Percentiles rank a stretch among this genome's conserved stretches.
phyloP scores from a whole-genome alignment of 2,888 invertebrate genomes.

The Mythimna lalbum region DNA sequence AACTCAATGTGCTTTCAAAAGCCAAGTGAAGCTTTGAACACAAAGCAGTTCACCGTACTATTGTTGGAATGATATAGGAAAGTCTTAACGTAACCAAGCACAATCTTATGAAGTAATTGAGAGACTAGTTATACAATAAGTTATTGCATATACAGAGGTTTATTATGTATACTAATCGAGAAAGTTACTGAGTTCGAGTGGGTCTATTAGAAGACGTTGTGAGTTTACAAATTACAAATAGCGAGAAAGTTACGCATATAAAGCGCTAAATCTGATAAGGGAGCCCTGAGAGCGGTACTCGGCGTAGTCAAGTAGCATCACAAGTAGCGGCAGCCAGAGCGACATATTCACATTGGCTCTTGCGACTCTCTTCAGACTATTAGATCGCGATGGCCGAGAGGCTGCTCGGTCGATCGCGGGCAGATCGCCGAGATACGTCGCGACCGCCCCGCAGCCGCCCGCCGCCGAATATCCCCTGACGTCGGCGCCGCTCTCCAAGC shows the following conservation, averaged over 20 bases:
- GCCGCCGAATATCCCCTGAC: constrained; percentile 69
- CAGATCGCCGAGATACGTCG: constrained; percentile 84
- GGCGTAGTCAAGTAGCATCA: constrained; percentile 63
- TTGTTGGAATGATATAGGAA: constrained; percentile 48
- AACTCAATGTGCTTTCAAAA: constrained; percentile 38
- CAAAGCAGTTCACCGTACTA: constrained; percentile 33
- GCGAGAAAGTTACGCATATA: constrained; percentile 66
- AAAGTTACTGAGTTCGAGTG: constrained; percentile 4
- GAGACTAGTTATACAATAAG: constrained; percentile 8
- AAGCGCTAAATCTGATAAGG: constrained; percentile 69
- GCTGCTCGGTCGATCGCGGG: constrained; percentile 75
- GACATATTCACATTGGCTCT: constrained; percentile 73
- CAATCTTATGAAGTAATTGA: constrained; percentile 16
- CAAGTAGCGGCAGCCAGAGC: constrained; percentile 60
- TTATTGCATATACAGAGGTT: constrained; percentile 13
- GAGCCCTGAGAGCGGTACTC: constrained; percentile 48
- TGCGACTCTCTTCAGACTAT: constrained; percentile 69
- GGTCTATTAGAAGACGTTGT: not conserved
- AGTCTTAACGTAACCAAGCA: constrained; percentile 15
- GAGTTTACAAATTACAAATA: constrained; percentile 45
- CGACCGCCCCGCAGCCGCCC: constrained; percentile 71
- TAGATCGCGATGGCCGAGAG: constrained; percentile 77
- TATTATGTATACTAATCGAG: not conserved
- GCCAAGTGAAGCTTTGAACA: constrained; percentile 26
- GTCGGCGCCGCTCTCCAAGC: constrained; percentile 63